Evolutionary conservation across 2,888 invertebrate species (phyloP), one percentile per base, ranked within the genome.

Genomic region (Lasioglossum calceatum): DNA sequence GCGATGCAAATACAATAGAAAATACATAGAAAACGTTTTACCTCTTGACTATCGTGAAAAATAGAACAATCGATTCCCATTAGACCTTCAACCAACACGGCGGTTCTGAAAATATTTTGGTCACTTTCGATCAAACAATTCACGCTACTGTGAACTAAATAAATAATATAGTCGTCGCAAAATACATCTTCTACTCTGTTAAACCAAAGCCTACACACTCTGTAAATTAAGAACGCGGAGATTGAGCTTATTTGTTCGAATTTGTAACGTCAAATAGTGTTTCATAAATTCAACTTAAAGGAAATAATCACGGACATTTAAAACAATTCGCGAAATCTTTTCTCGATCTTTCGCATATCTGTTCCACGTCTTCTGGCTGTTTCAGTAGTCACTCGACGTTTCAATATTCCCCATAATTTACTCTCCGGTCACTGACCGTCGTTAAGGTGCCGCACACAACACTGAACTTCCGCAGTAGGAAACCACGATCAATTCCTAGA

Each of bases 1-100:
- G 32, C 47, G 16, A 36, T 71, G 72, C 42, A 27, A 42, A 73
- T 61, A 12, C 47, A 44, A 81, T 81, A 70, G 16, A 84, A 86
- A 86, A 84, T 85, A 79, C 72, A 74, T 77, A 58, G 61, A 77
- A 84, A 74, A 80, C 36, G 42, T 78, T 84, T n/a, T 19, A 64
- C 61, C 61, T 78, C 73, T 64, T 4, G 44, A n/a, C 32, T 47
- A 32, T 44, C 8, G 44, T 61, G 73, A 73, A 74, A 77, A 77
- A 84, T 83, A 84, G n/a, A 74, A 54, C 70, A 36, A 32, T 79
- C 58, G 2, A 73, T 75, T 76, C n/a, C 44, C 64, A 54, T 77
- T 77, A 77, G 67, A 79, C 73, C 85, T 44, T 58, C 14, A 39
- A 77, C n/a, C n/a, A 61, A 42, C 19, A 44, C 27, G 12, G 12